Conservation (phyloP, 37 sponge, comb jelly and placozoan genomes). For the Trichoplax adhaerens region DNA sequence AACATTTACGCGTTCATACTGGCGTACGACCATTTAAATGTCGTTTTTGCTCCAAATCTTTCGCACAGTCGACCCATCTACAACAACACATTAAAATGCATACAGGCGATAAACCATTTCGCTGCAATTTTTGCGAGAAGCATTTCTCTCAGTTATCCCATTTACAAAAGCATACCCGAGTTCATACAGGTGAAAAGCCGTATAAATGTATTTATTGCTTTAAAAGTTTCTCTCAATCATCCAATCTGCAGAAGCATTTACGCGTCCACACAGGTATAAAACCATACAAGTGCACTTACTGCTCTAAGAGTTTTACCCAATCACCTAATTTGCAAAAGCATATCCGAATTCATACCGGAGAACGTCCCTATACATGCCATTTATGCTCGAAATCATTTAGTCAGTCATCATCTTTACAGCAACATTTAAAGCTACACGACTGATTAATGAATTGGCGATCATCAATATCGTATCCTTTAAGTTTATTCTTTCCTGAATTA, state of each 20-base stretch:
- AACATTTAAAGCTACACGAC: conserved; percentile 1
- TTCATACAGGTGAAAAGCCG: conserved; percentile 22
- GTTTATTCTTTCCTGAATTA: no score
- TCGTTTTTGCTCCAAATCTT: neutral
- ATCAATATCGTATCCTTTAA: no score
- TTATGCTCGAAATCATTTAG: conserved; percentile 6
- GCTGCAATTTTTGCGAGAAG: conserved; percentile 15
- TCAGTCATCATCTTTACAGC: conserved; percentile 1
- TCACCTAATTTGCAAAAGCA: conserved; percentile 6
- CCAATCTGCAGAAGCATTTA: conserved; percentile 11
- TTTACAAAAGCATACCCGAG: conserved; percentile 13
- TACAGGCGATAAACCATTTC: conserved; percentile 16
- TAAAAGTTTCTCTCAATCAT: conserved; percentile 9
- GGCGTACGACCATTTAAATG: neutral
- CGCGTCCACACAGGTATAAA: conserved; percentile 11
- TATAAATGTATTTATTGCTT: conserved; percentile 14
- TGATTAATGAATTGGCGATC: no score
- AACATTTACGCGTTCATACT: no score
- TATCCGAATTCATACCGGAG: conserved; percentile 16
- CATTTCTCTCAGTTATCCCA: conserved; percentile 14
- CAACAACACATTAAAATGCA: conserved; percentile 13
- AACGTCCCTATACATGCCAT: conserved; percentile 7
- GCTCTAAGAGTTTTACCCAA: conserved; percentile 10
- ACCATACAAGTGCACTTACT: conserved; percentile 15
- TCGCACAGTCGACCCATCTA: conserved; percentile 1